phyloP scores from a whole-genome alignment of 2,888 invertebrate species.

The Strigamia maritima region DNA sequence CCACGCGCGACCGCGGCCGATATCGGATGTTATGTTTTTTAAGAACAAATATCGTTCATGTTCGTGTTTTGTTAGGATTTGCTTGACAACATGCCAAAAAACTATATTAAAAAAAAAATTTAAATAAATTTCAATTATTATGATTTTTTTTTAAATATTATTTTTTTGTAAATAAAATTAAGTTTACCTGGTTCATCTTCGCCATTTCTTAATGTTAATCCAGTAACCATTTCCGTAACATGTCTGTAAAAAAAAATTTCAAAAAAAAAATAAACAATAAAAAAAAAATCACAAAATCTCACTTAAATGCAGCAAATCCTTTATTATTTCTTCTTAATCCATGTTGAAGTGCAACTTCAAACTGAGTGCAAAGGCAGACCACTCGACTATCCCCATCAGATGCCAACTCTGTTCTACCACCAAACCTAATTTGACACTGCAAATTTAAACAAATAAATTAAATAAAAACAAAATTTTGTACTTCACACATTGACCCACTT shows the following conservation, averaged over 20 bases:
- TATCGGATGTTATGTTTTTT: slow-evolving; percentile 66
- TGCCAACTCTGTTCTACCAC: slow-evolving; percentile 82
- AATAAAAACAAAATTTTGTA: neutral
- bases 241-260: slow-evolving; percentile 57
- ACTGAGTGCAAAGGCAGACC: slow-evolving; percentile 64
- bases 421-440: slow-evolving; percentile 78
- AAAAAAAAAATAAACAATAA: neutral
- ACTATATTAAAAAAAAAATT: slow-evolving; percentile 48
- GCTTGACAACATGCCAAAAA: slow-evolving; percentile 54
- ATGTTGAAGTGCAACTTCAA: slow-evolving; percentile 74
- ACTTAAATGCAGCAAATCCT: slow-evolving; percentile 54
- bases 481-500: slow-evolving; percentile 5
- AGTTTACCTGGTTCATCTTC: slow-evolving; percentile 51
- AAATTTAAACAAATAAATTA: neutral
- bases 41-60: slow-evolving; percentile 76
- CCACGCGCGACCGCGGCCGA: slow-evolving; percentile 82
- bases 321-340: slow-evolving; percentile 64
- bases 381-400: slow-evolving; percentile 73
- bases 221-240: slow-evolving; percentile 68
- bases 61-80: slow-evolving; percentile 80
- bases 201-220: slow-evolving; percentile 48
- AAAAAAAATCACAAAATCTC: slow-evolving; percentile 31
- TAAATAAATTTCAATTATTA: neutral
- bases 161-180: slow-evolving; percentile 1
- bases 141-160: neutral